A percentile compares a stretch with the other conserved stretches of the same genome.
Evolutionary conservation across 2,888 invertebrate species (phyloP).

Genomic region (Dermolepida albohirtum): DNA sequence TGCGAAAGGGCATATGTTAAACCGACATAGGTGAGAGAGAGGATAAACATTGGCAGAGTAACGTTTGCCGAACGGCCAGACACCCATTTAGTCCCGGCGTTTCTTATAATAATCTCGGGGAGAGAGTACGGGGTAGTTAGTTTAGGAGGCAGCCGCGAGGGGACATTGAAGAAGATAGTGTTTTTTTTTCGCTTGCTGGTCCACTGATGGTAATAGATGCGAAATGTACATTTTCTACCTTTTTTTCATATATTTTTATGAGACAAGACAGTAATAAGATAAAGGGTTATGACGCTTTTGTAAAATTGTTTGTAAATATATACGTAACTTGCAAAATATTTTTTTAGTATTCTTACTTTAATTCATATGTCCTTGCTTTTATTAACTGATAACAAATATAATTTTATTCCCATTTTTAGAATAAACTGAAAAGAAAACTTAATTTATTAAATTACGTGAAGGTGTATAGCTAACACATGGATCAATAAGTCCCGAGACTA

Average conservation of each 20-base stretch:
- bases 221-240: slow-evolving; percentile 41
- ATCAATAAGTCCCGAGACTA: too few relatives aligned
- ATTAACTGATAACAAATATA: too few relatives aligned
- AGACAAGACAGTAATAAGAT: slow-evolving; percentile 16
- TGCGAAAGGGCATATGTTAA: slow-evolving; percentile 3
- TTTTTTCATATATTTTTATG: slow-evolving; percentile 26
- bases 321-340: too few relatives aligned
- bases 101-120: slow-evolving; percentile 64
- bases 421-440: too few relatives aligned
- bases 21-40: slow-evolving; percentile 37
- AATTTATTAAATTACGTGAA: too few relatives aligned
- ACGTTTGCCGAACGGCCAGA: slow-evolving; percentile 63
- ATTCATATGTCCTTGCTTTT: too few relatives aligned
- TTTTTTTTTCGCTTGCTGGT: slow-evolving; percentile 35
- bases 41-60: slow-evolving; percentile 46
- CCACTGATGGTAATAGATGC: slow-evolving; percentile 45
- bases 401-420: too few relatives aligned
- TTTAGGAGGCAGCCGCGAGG: slow-evolving; percentile 49
- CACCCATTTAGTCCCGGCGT: slow-evolving; percentile 63
- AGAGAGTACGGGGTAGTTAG: slow-evolving; percentile 58
- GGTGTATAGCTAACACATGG: too few relatives aligned
- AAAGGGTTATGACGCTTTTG: background rate
- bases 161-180: slow-evolving; percentile 42
- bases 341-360: too few relatives aligned
- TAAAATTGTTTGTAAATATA: too few relatives aligned